Percentiles rank a stretch among this genome's conserved stretches.
Evolutionary conservation across 2,888 invertebrate species (phyloP).

Genomic region (Elysia crispata): DNA sequence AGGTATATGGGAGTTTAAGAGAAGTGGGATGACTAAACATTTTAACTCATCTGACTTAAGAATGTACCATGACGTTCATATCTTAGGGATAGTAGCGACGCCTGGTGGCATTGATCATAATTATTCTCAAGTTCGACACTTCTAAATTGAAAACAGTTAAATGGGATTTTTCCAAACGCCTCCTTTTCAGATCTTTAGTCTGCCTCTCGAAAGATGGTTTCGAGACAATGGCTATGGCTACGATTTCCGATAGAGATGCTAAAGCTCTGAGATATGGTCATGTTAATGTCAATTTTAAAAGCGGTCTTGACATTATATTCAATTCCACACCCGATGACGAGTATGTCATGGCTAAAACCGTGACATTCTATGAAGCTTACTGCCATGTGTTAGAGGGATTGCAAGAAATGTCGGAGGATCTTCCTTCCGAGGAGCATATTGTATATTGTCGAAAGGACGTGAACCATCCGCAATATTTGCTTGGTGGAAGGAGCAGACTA

Average conservation of each 20-base stretch:
- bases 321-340: constrained; percentile 47
- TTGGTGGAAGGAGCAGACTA: constrained; percentile 29
- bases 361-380: constrained; percentile 90
- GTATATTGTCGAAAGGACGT: constrained; percentile 59
- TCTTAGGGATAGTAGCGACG: constrained; percentile 61
- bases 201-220: constrained; percentile 83
- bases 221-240: constrained; percentile 84
- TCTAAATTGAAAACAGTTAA: constrained; percentile 2
- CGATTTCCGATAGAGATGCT: constrained; percentile 76
- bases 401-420: constrained; percentile 80
- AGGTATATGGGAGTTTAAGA: constrained; percentile 82
- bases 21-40: constrained; percentile 22
- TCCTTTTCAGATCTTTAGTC: constrained; percentile 24
- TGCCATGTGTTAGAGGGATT: constrained; percentile 86
- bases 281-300: constrained; percentile 63
- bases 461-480: constrained; percentile 62
- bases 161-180: constrained; percentile 31
- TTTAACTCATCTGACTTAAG: constrained; percentile 35
- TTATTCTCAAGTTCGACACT: constrained; percentile 62
- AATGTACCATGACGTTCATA: constrained; percentile 66
- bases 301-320: constrained; percentile 45
- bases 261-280: constrained; percentile 65
- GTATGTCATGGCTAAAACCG: constrained; percentile 85
- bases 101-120: constrained; percentile 63
- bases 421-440: constrained; percentile 62